phyloP scores from a whole-genome alignment of 1,140 invertebrate genomes.

The Zaprionus nigranus region DNA sequence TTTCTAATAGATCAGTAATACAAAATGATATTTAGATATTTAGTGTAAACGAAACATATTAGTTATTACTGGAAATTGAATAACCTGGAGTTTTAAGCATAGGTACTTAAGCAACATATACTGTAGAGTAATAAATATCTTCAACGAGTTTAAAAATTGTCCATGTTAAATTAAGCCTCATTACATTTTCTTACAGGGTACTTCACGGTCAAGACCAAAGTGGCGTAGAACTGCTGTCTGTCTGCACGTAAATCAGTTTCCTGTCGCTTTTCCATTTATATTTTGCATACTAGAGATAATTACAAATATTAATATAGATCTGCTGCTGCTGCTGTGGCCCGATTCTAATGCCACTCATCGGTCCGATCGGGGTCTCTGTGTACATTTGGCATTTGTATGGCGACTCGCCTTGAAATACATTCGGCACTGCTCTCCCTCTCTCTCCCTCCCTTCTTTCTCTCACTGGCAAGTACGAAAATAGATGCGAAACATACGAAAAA shows the following conservation, averaged over 20 bases:
- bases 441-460: neutral
- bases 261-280: slow-evolving; percentile 6
- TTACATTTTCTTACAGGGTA: neutral
- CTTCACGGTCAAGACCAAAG: neutral
- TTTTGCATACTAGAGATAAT: slow-evolving; percentile 13
- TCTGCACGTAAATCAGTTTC: slow-evolving; percentile 8
- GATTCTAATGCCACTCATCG: slow-evolving; percentile 29
- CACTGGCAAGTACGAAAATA: slow-evolving; percentile 43
- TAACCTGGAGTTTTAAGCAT: too few relatives aligned
- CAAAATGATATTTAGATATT: too few relatives aligned
- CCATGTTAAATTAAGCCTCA: neutral
- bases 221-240: neutral
- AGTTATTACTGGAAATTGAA: too few relatives aligned
- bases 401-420: slow-evolving; percentile 51
- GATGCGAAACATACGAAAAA: slow-evolving; percentile 25
- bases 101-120: too few relatives aligned
- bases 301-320: slow-evolving; percentile 12
- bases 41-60: too few relatives aligned
- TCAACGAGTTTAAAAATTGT: too few relatives aligned
- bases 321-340: slow-evolving; percentile 10
- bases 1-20: too few relatives aligned
- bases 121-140: too few relatives aligned
- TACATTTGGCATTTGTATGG: slow-evolving; percentile 33
- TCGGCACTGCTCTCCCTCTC: slow-evolving; percentile 9
- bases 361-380: slow-evolving; percentile 6